These are phyloP conservation scores for Fragum sueziense DNA, from an alignment of 2,888 invertebrate genomes.

Conservation along the genomic window DNA sequence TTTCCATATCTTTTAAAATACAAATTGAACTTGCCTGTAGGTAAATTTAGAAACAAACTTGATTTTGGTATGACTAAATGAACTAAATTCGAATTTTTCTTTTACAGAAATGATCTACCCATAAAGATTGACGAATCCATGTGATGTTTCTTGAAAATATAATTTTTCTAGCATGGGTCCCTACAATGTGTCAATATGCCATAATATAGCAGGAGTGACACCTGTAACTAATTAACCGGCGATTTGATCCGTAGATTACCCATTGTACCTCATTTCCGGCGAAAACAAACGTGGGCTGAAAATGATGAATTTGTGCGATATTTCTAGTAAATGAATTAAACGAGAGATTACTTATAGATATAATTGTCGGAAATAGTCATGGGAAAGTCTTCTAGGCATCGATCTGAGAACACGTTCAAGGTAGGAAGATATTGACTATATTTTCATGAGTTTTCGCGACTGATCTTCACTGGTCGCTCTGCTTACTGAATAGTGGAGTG, in stretches of 20 bases:
- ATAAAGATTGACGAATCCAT: too few species aligned
- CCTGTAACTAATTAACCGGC: not conserved
- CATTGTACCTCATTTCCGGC: not conserved
- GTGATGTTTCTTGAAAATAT: not conserved
- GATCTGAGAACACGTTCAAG: conserved; percentile 66
- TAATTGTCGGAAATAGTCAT: conserved; percentile 29
- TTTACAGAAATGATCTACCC: too few species aligned
- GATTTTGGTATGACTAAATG: too few species aligned
- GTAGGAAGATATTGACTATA: conserved; percentile 43
- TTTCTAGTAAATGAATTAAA: not conserved
- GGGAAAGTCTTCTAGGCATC: conserved; percentile 67
- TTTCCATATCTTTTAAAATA: too few species aligned
- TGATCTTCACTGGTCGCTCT: too few species aligned
- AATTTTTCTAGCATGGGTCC: not conserved
- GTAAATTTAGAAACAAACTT: too few species aligned
- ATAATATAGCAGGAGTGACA: not conserved
- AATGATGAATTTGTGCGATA: not conserved
- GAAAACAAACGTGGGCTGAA: conserved; percentile 4
- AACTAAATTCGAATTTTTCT: too few species aligned
- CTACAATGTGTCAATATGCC: not conserved
- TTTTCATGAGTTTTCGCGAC: conserved; percentile 43
- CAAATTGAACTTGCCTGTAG: too few species aligned
- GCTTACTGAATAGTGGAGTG: too few species aligned
- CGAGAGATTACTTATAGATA: not conserved
- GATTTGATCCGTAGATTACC: not conserved